A percentile compares a stretch with the other conserved stretches of the same genome.
These are phyloP conservation scores for Plebejus argus DNA, from an alignment of 2,888 invertebrate genomes.

Conservation along the genomic window DNA sequence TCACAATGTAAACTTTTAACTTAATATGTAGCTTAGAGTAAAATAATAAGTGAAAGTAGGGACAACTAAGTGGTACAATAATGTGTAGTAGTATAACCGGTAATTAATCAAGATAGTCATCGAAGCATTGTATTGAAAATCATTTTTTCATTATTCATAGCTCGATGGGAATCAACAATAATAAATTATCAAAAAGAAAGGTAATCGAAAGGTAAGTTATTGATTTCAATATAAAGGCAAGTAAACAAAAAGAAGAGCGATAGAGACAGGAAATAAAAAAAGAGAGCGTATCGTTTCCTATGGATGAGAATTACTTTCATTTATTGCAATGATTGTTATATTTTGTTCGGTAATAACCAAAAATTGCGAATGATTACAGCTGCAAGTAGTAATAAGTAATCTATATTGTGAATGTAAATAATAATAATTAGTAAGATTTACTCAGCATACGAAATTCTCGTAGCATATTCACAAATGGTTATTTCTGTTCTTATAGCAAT, in stretches of 20 bases:
- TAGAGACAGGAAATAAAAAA: no score
- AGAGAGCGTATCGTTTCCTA: no score
- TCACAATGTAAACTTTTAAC: background rate
- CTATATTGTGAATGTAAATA: background rate
- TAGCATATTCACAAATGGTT: background rate
- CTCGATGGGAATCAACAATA: background rate
- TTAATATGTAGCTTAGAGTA: background rate
- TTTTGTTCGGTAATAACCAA: background rate
- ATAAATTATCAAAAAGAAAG: no score
- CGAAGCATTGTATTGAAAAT: background rate
- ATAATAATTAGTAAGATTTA: background rate
- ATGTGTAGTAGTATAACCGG: background rate
- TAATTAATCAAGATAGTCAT: background rate
- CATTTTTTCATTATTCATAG: background rate
- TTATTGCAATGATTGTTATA: background rate
- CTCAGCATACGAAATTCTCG: background rate
- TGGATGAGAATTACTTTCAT: background rate
- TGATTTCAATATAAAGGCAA: no score
- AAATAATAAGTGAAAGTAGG: background rate
- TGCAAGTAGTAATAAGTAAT: background rate
- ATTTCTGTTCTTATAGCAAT: no score
- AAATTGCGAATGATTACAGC: background rate
- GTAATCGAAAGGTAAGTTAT: no score
- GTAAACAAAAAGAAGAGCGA: no score
- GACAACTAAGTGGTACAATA: background rate